phyloP scores from a whole-genome alignment of 2,113 vertebrate genomes.

The Kobus ellipsiprymnus region DNA sequence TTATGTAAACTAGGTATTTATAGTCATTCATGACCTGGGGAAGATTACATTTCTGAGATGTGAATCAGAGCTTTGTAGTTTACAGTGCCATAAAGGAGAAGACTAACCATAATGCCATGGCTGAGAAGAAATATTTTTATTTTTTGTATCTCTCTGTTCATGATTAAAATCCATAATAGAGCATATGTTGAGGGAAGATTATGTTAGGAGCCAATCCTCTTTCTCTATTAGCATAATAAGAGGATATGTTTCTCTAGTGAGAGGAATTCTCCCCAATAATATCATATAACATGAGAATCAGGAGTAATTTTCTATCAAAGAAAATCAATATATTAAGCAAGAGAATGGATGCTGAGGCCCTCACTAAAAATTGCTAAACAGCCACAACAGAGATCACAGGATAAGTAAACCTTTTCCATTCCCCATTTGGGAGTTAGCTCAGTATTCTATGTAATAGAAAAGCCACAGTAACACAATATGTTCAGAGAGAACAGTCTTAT shows the following conservation, averaged over 20 bases:
- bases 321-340: background rate
- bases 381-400: background rate
- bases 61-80: background rate
- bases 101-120: background rate
- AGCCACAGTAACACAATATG: fast-evolving
- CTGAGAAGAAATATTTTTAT: background rate
- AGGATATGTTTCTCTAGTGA: background rate
- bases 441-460: background rate
- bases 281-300: background rate
- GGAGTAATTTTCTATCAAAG: background rate
- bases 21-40: background rate
- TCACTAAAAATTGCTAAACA: background rate
- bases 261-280: background rate
- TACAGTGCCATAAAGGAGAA: background rate
- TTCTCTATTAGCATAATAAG: background rate
- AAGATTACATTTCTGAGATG: background rate
- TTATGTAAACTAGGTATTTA: background rate
- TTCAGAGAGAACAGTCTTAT: background rate
- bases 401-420: background rate
- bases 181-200: background rate
- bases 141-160: background rate
- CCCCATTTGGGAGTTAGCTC: background rate
- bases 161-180: background rate
- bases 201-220: background rate
- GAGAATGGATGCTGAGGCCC: background rate